A percentile compares a stretch with the other conserved stretches of the same genome.
Conservation (phyloP, 1,140 invertebrate genomes). For the Gryon sp. region DNA sequence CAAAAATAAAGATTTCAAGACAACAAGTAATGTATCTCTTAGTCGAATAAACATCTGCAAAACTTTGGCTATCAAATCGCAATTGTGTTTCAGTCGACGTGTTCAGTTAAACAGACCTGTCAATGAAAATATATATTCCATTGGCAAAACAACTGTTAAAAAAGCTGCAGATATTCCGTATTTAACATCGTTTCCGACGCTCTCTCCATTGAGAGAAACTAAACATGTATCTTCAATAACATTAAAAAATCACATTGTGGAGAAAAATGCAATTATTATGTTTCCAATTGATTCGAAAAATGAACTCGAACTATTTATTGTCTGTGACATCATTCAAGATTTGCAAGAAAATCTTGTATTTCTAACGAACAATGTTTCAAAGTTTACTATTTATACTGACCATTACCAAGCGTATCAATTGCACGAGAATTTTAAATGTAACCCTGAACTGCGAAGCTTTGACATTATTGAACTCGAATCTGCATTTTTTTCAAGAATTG, state of each 20-base stretch:
- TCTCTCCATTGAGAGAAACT: not conserved
- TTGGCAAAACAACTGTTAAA: not conserved
- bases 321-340: not conserved
- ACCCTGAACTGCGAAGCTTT: too few relatives aligned
- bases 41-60: slow-evolving; percentile 42
- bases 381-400: slow-evolving; percentile 13
- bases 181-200: not conserved
- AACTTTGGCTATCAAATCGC: slow-evolving; percentile 42
- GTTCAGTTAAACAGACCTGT: not conserved
- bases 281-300: slow-evolving; percentile 3
- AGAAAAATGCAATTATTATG: slow-evolving; percentile 9
- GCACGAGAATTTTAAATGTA: too few relatives aligned
- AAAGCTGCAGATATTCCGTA: not conserved
- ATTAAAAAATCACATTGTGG: slow-evolving; percentile 10
- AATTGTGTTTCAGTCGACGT: slow-evolving; percentile 31
- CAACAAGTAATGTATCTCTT: slow-evolving; percentile 19
- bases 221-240: not conserved
- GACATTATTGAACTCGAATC: too few relatives aligned
- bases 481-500: too few relatives aligned
- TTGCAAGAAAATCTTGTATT: not conserved
- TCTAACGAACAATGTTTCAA: slow-evolving; percentile 3
- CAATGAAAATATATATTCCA: not conserved
- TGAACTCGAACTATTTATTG: slow-evolving; percentile 5
- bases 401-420: slow-evolving; percentile 37
- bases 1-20: slow-evolving; percentile 36